These are phyloP conservation scores for Spisula solida DNA, from an alignment of 2,888 invertebrate genomes.

Conservation along the genomic window DNA sequence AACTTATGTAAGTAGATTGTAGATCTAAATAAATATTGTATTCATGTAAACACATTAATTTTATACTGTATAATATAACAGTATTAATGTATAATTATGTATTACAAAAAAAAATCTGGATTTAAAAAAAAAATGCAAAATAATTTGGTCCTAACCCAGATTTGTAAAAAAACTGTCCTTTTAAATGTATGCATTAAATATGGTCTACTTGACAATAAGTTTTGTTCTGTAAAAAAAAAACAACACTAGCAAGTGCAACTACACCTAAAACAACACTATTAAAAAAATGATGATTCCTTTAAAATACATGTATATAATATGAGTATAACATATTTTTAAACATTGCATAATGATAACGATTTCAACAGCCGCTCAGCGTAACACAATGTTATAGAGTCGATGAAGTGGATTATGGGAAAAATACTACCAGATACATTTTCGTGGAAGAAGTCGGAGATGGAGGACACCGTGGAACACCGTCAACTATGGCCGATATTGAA, in stretches of 20 bases:
- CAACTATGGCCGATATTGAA: neutral
- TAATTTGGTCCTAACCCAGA: too few species aligned
- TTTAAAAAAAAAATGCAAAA: too few species aligned
- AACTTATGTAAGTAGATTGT: too few species aligned
- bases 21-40: too few species aligned
- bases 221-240: neutral
- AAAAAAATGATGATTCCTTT: neutral
- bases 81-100: too few species aligned
- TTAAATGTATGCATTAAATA: too few species aligned
- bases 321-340: neutral
- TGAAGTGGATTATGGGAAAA: neutral
- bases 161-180: too few species aligned
- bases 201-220: too few species aligned
- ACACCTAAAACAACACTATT: neutral
- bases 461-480: neutral
- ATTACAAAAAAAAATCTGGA: too few species aligned
- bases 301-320: neutral
- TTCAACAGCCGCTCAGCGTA: neutral
- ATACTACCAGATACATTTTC: neutral
- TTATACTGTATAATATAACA: too few species aligned
- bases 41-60: too few species aligned
- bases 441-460: neutral
- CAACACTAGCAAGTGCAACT: neutral
- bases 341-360: constrained; percentile 6
- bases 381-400: neutral